phyloP scores from a whole-genome alignment of 2,113 vertebrate genomes.

The Excalfactoria chinensis region DNA sequence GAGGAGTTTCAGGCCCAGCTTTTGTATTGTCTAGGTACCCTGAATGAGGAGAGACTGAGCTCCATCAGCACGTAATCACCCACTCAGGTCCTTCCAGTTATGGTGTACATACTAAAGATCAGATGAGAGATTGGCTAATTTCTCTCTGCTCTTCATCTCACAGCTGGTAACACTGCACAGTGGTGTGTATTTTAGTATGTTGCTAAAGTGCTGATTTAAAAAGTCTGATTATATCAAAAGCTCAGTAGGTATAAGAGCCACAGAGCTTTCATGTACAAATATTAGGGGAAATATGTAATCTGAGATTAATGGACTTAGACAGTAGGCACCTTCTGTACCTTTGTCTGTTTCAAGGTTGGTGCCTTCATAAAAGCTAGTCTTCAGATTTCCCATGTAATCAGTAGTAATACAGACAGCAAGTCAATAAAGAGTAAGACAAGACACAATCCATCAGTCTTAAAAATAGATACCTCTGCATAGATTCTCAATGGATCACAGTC shows the following conservation, averaged over 20 bases:
- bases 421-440: accelerated
- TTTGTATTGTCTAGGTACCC: not conserved
- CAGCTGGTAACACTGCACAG: not conserved
- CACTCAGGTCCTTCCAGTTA: not conserved
- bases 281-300: not conserved
- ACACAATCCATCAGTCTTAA: not conserved
- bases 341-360: not conserved
- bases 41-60: not conserved
- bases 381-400: not conserved
- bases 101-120: not conserved
- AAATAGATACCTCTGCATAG: not conserved
- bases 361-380: not conserved
- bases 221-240: not conserved
- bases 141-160: not conserved
- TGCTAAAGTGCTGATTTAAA: not conserved
- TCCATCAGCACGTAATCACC: not conserved
- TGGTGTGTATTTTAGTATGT: not conserved
- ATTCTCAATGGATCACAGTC: not conserved
- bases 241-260: not conserved
- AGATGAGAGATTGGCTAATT: not conserved
- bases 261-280: not conserved
- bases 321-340: not conserved
- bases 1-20: not conserved
- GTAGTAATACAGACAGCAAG: not conserved
- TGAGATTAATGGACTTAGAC: not conserved